phyloP scores from a whole-genome alignment of 2,113 vertebrate species.

The Dicrurus megarhynchus region DNA sequence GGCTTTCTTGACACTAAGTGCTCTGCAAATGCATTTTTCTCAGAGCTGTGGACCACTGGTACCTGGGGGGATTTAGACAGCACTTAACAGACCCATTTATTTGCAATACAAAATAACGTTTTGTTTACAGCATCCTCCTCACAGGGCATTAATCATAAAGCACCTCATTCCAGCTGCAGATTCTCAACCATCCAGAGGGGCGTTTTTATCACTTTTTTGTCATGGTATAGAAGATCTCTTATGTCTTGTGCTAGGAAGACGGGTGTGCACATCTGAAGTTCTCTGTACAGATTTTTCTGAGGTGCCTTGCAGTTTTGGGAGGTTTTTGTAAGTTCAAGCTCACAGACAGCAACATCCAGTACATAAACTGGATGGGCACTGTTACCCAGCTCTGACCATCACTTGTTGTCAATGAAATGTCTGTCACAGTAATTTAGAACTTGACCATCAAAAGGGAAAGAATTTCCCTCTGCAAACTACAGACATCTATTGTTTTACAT shows the following conservation, averaged over 20 bases:
- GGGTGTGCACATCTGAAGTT: neutral
- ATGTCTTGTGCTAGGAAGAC: neutral
- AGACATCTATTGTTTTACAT: neutral
- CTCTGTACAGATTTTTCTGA: constrained; percentile 1
- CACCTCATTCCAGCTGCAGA: constrained; percentile 46
- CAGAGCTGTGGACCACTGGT: constrained; percentile 30
- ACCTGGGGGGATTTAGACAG: constrained; percentile 59
- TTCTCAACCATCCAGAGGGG: neutral
- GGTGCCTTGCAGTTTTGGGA: neutral
- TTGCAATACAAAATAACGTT: constrained; percentile 70
- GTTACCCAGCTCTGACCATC: neutral
- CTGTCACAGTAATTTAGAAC: neutral
- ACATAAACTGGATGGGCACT: neutral
- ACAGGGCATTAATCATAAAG: constrained; percentile 54
- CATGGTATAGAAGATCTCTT: neutral
- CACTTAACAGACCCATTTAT: constrained; percentile 69
- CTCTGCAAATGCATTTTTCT: constrained; percentile 68
- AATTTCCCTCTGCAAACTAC: neutral
- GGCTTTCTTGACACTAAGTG: constrained; percentile 65
- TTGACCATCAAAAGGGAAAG: neutral
- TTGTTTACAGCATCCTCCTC: constrained; percentile 64
- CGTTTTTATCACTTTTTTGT: constrained; percentile 24
- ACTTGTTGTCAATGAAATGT: neutral
- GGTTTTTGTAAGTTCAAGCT: constrained; percentile 3
- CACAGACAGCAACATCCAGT: neutral